These are phyloP conservation scores for Mola mola DNA, from an alignment of 2,113 vertebrate genomes.

Conservation along the genomic window DNA sequence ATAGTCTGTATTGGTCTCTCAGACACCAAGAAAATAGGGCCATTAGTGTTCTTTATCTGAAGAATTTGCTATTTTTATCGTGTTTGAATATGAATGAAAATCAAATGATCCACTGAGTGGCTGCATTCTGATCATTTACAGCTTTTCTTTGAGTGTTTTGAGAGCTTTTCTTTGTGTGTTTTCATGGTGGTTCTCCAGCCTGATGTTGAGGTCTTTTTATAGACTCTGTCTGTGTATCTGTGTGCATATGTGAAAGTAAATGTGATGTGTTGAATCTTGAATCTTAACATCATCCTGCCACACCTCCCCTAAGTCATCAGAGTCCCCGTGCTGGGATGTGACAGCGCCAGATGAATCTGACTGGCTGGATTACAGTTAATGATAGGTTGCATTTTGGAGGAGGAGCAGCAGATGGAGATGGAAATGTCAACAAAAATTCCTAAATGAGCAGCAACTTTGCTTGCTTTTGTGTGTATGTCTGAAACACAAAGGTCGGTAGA, in stretches of 20 bases:
- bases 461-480: neutral
- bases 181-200: too few relatives aligned
- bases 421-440: constrained; percentile 8
- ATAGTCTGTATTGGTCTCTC: too few relatives aligned
- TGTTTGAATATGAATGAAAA: too few relatives aligned
- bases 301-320: constrained; percentile 50
- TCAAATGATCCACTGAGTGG: too few relatives aligned
- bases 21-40: too few relatives aligned
- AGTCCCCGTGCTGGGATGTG: constrained; percentile 33
- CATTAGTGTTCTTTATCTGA: too few relatives aligned
- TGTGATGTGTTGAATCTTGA: constrained; percentile 4
- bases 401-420: constrained; percentile 16
- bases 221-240: constrained; percentile 24
- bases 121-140: too few relatives aligned
- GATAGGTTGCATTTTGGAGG: neutral
- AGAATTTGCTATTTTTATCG: too few relatives aligned
- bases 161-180: too few relatives aligned
- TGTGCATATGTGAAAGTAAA: neutral
- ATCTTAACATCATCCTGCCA: constrained; percentile 21
- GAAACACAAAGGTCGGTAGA: too few relatives aligned
- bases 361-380: constrained; percentile 35
- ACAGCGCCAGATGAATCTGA: constrained; percentile 41
- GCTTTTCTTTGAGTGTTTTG: constrained; percentile 18
- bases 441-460: neutral
- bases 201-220: constrained; percentile 57